Percentiles rank a stretch among this genome's conserved stretches.
Conservation (phyloP, 2,797 vertebrate species). For the Mormyrops attenuatus region DNA sequence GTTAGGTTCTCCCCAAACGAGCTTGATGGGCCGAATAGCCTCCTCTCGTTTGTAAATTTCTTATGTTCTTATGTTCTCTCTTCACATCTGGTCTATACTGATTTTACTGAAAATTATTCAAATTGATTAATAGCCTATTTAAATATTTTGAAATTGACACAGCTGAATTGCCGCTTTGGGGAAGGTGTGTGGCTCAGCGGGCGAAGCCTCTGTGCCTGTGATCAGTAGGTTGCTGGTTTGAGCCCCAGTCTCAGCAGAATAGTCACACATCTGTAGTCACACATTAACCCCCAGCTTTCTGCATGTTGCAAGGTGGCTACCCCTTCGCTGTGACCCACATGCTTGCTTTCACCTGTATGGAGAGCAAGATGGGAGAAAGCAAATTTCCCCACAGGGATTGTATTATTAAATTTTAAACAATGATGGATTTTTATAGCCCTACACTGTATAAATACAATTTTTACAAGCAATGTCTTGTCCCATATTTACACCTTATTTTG, state of each 20-base stretch:
- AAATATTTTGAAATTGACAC: neutral
- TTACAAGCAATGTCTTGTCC: constrained; percentile 37
- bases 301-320: neutral
- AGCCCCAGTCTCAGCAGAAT: neutral
- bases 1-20: too few relatives aligned
- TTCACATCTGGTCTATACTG: neutral
- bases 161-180: neutral
- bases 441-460: constrained; percentile 36
- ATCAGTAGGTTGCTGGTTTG: neutral
- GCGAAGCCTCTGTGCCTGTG: neutral
- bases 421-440: constrained; percentile 18
- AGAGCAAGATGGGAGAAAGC: neutral
- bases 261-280: neutral
- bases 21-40: too few relatives aligned
- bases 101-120: neutral
- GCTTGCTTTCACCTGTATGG: neutral
- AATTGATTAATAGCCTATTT: neutral
- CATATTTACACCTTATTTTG: constrained; percentile 50
- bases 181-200: neutral
- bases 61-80: neutral
- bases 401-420: constrained; percentile 10
- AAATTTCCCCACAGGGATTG: neutral
- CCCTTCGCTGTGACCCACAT: neutral
- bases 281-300: neutral
- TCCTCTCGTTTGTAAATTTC: too few relatives aligned